A percentile compares a stretch with the other conserved stretches of the same genome.
Evolutionary conservation across 53 echinoderm and acorn worm genomes (phyloP).

Genomic region (Arbacia lixula): DNA sequence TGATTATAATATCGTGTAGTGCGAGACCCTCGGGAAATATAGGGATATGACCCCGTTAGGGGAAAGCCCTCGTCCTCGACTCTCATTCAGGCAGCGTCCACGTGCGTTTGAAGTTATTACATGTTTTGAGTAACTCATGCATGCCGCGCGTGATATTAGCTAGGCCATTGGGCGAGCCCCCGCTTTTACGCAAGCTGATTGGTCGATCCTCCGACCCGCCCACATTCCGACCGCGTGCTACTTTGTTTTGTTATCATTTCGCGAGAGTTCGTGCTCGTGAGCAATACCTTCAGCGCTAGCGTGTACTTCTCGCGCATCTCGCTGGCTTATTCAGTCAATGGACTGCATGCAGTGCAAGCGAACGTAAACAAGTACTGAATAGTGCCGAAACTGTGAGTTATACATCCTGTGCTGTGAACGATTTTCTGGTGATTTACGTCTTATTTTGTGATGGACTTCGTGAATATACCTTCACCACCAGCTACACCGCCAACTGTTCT

Average conservation of each 20-base stretch:
- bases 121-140: slow-evolving; percentile 63
- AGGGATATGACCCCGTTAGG: slow-evolving; percentile 21
- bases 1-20: too few relatives aligned
- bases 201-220: slow-evolving; percentile 98
- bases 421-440: slow-evolving; percentile 19
- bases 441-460: slow-evolving; percentile 34
- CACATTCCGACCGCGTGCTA: slow-evolving; percentile 70
- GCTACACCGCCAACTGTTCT: slow-evolving; percentile 18
- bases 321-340: slow-evolving; percentile 24
- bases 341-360: not conserved
- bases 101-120: slow-evolving; percentile 50
- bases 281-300: too few relatives aligned
- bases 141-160: slow-evolving; percentile 74
- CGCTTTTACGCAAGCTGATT: slow-evolving; percentile 66
- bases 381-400: not conserved
- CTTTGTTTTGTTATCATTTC: slow-evolving; percentile 53
- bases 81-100: slow-evolving; percentile 67
- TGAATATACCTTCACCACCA: slow-evolving; percentile 38
- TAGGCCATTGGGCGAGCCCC: slow-evolving; percentile 85
- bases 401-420: not conserved
- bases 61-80: slow-evolving; percentile 17
- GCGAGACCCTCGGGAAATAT: too few relatives aligned
- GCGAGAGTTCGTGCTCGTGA: not conserved
- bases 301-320: too few relatives aligned
- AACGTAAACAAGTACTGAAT: slow-evolving; percentile 23